Evolutionary conservation across 37 sponge, comb jelly and placozoan species (phyloP).

Genomic region (Beroe ovata): DNA sequence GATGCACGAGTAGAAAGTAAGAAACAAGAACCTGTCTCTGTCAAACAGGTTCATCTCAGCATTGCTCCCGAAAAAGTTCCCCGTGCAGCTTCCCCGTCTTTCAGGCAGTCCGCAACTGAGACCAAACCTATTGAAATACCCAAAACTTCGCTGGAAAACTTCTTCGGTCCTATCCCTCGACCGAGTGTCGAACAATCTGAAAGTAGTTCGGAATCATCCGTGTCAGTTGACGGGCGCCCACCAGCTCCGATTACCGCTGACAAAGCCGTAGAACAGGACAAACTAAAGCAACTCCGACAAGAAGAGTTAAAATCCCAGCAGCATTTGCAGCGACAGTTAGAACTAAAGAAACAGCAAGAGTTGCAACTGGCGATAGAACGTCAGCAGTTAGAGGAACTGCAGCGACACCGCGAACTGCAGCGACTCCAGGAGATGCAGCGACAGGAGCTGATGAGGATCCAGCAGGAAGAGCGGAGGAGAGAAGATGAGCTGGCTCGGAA

Average conservation of each 20-base stretch:
- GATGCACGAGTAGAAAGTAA: neutral
- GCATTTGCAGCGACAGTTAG: neutral
- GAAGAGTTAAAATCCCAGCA: slow-evolving; percentile 20
- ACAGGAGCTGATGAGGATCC: slow-evolving; percentile 16
- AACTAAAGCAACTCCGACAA: neutral
- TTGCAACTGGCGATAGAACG: slow-evolving; percentile 24
- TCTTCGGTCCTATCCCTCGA: slow-evolving; percentile 8
- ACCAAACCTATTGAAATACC: slow-evolving; percentile 16
- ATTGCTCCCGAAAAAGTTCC: neutral
- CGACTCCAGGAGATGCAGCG: slow-evolving; percentile 22
- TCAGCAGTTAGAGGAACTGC: slow-evolving; percentile 10
- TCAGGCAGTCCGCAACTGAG: neutral
- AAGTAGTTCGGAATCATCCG: neutral
- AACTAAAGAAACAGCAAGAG: slow-evolving; percentile 19
- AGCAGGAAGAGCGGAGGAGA: slow-evolving; percentile 14
- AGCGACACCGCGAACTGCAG: slow-evolving; percentile 26
- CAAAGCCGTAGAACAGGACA: neutral
- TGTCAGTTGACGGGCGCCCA: neutral
- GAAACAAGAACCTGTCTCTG: neutral
- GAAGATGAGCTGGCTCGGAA: neutral
- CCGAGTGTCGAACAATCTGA: neutral
- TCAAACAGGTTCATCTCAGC: neutral
- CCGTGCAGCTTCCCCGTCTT: neutral
- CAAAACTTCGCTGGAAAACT: slow-evolving; percentile 27
- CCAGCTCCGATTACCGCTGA: neutral